Base-by-base conservation (phyloP, 2,888 invertebrate genomes). In the Tetropium fuscum region DNA sequence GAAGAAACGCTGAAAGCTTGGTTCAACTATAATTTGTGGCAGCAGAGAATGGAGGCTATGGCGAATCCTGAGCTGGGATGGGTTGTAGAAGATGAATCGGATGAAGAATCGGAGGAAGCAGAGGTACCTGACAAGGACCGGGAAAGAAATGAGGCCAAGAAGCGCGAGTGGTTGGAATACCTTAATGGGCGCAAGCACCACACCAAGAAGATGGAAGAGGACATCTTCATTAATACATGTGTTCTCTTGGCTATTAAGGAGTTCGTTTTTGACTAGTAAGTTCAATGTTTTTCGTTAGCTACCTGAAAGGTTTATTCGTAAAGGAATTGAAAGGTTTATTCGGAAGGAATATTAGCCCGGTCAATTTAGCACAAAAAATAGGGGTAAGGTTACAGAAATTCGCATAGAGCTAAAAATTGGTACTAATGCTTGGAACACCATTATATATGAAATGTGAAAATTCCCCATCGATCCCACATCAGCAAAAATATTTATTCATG, bases 231-330 rank as follows among this genome's bases (percentile, higher is more conserved):
- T 10, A 78, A 78, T 58, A 74, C 73, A 49, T 78, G 77, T 15
- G 72, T 76, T 1, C 56, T 80, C 10, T 66, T 78, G 58, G 78
- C 79, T 4, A 76, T 81, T 16, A 77, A 79, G 47, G 74, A 82
- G 59, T 78, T 80, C 55, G 70, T 80, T 27, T 77, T 79, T 64
- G 79, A 81, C 59, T 80, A 80, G 79, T 81, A 73, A 76, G 78
- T 68, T 25, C 22, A 4, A 11, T 16, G 10, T 16, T n/a, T 13
- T 25, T 8, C n/a, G n/a, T 25, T 25, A n/a, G n/a, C n/a, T n/a
- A n/a, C n/a, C n/a, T n/a, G n/a, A n/a, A n/a, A n/a, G n/a, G n/a
- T n/a, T n/a, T n/a, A n/a, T n/a, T n/a, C n/a, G n/a, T n/a, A n/a
- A n/a, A n/a, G n/a, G n/a, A n/a, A n/a, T n/a, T n/a, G n/a, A n/a